Conservation (phyloP, 2,888 invertebrate species). For the Meteorus cinctellus region DNA sequence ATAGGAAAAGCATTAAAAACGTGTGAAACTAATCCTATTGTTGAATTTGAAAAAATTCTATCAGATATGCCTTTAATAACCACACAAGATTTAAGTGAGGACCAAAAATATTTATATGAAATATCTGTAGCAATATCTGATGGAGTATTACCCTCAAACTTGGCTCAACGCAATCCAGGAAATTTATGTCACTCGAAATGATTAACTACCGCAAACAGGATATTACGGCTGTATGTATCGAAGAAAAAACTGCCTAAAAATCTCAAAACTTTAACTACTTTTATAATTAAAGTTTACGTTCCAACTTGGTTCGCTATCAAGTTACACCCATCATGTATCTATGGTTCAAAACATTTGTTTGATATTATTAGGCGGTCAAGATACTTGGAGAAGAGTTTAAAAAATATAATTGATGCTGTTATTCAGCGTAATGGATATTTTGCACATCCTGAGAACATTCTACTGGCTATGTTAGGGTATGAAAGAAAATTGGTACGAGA, state of each 20-base stretch:
- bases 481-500: constrained; percentile 15
- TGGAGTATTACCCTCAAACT: constrained; percentile 12
- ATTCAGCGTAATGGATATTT: constrained; percentile 52
- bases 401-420: too few species aligned
- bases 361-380: too few species aligned
- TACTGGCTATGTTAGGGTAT: constrained; percentile 57
- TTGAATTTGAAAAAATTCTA: not conserved
- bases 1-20: not conserved
- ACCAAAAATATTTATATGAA: constrained; percentile 37
- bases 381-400: too few species aligned
- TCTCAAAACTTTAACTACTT: constrained; percentile 21
- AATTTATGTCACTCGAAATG: constrained; percentile 10
- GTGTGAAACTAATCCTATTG: constrained; percentile 9
- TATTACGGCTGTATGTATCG: constrained; percentile 24
- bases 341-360: not conserved
- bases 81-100: constrained; percentile 26
- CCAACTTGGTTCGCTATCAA: constrained; percentile 51
- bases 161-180: constrained; percentile 23
- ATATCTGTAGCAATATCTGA: constrained; percentile 12
- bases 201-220: constrained; percentile 25
- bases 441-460: constrained; percentile 58
- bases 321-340: too few species aligned
- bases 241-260: not conserved
- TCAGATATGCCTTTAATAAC: not conserved
- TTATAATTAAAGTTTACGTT: constrained; percentile 45